These are phyloP conservation scores for Illadopsis cleaveri DNA, from an alignment of 2,113 vertebrate genomes.

Conservation along the genomic window DNA sequence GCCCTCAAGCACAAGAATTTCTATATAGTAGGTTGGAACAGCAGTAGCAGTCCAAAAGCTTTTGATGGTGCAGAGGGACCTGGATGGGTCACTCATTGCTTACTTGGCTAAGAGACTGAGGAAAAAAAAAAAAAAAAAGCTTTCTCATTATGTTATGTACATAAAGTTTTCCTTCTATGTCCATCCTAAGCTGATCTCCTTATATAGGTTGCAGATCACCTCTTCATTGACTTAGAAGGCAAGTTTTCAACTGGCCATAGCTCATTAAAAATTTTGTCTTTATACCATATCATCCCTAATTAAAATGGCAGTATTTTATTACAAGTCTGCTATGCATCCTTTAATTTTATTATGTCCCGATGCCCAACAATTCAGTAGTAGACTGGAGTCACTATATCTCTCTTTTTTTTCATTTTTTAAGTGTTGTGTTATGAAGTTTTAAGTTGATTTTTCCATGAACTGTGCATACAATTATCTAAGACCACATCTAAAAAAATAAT, in stretches of 20 bases:
- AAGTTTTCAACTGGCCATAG: background rate
- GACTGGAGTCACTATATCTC: accelerated
- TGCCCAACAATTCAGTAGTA: background rate
- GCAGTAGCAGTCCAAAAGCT: background rate
- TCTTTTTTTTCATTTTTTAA: background rate
- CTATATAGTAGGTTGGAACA: background rate
- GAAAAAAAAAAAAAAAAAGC: accelerated
- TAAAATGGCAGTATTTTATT: background rate
- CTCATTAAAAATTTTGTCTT: background rate
- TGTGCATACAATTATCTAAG: background rate
- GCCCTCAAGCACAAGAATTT: background rate
- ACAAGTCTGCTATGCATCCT: background rate
- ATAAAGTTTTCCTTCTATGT: background rate
- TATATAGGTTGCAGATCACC: background rate
- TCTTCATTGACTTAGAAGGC: background rate
- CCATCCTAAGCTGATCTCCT: background rate
- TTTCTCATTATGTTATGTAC: background rate
- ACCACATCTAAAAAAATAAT: background rate
- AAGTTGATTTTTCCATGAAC: background rate
- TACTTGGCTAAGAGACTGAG: background rate
- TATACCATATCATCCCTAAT: background rate
- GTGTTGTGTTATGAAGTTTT: background rate
- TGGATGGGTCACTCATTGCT: background rate
- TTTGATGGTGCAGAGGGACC: background rate
- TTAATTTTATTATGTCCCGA: background rate